Evolutionary conservation across 2,797 vertebrate species (phyloP).

Genomic region (Brachymystax lenok): DNA sequence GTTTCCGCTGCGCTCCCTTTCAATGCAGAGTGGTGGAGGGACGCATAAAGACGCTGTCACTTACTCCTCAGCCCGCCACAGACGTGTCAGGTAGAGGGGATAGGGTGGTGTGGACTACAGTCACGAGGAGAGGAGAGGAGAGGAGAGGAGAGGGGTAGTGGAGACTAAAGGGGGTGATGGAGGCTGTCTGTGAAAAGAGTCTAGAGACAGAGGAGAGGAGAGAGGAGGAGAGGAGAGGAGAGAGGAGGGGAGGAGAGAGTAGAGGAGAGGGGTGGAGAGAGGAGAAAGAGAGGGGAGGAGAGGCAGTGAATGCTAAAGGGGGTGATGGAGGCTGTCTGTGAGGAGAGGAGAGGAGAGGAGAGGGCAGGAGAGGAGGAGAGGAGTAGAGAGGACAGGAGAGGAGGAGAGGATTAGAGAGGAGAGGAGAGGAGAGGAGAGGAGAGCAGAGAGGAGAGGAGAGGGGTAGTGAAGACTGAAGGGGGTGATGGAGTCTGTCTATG

Average conservation of each 20-base stretch:
- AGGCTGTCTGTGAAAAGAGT: neutral
- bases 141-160: neutral
- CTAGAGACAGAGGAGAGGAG: neutral
- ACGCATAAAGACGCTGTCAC: neutral
- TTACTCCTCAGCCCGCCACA: neutral
- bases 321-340: neutral
- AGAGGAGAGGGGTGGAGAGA: neutral
- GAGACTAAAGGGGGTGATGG: neutral
- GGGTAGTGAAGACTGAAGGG: too few species aligned
- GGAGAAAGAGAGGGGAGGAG: too few species aligned
- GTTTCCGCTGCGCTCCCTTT: neutral
- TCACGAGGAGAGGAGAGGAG: neutral
- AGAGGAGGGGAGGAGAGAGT: slow-evolving; percentile 13
- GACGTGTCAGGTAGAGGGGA: neutral
- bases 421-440: too few species aligned
- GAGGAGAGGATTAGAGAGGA: too few species aligned
- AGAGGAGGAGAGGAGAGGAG: neutral
- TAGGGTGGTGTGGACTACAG: neutral
- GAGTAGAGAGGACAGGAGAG: too few species aligned
- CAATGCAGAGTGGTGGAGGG: neutral
- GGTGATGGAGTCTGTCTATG: too few species aligned
- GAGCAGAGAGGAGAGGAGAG: too few species aligned
- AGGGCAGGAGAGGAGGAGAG: too few species aligned
- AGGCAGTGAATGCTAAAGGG: neutral
- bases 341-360: too few species aligned